These are phyloP conservation scores for Anarsia innoxiella DNA, from an alignment of 2,888 invertebrate species.

Conservation along the genomic window DNA sequence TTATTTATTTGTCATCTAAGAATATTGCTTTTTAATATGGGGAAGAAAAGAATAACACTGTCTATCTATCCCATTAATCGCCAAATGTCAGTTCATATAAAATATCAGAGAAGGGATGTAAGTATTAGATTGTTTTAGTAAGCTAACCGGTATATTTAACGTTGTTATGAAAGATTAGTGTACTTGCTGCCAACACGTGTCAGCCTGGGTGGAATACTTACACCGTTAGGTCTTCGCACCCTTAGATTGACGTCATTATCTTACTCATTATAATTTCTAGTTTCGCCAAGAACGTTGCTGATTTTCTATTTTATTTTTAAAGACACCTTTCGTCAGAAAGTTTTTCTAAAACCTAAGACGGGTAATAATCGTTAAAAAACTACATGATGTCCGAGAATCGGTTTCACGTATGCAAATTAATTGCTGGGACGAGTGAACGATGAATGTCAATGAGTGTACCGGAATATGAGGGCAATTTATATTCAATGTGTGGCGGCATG, in stretches of 20 bases:
- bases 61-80: too few relatives aligned
- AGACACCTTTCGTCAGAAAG: too few relatives aligned
- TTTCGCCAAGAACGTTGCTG: too few relatives aligned
- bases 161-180: constrained; percentile 50
- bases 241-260: constrained; percentile 28
- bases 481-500: constrained; percentile 1
- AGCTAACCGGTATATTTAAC: constrained; percentile 36
- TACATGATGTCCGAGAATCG: constrained; percentile 18
- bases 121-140: constrained; percentile 27
- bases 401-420: constrained; percentile 36
- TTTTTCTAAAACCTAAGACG: too few relatives aligned
- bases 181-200: constrained; percentile 60
- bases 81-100: too few relatives aligned
- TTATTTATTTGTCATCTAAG: too few relatives aligned
- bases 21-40: too few relatives aligned
- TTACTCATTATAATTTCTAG: too few relatives aligned
- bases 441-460: constrained; percentile 6
- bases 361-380: too few relatives aligned
- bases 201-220: constrained; percentile 34
- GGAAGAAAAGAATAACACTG: too few relatives aligned
- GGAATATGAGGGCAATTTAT: constrained; percentile 2
- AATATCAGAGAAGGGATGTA: too few relatives aligned
- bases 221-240: constrained; percentile 34
- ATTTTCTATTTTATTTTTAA: too few relatives aligned
- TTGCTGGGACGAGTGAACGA: constrained; percentile 4